Percentiles rank a stretch among this genome's conserved stretches.
phyloP scores from a whole-genome alignment of 2,888 invertebrate species.

The Hipparchia semele region DNA sequence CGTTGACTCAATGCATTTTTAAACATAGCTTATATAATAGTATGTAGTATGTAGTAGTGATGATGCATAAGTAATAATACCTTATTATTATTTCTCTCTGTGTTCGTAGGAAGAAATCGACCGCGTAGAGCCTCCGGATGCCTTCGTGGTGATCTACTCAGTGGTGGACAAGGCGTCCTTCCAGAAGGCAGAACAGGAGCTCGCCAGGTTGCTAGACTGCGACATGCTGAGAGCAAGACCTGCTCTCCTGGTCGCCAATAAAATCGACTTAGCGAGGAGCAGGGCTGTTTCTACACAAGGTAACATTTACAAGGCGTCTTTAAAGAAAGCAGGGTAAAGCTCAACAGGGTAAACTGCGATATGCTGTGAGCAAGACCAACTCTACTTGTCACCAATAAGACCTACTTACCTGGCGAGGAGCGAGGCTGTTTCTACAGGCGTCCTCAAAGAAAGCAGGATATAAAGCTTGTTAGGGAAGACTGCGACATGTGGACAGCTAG shows the following conservation, averaged over 20 bases:
- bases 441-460: slow-evolving; percentile 91
- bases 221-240: slow-evolving; percentile 90
- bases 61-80: no score
- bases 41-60: no score
- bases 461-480: slow-evolving; percentile 90
- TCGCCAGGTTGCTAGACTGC: slow-evolving; percentile 90
- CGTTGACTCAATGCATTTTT: no score
- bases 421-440: slow-evolving; percentile 69
- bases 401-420: no score
- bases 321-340: no score
- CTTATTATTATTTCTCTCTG: not conserved
- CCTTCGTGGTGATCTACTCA: slow-evolving; percentile 94
- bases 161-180: slow-evolving; percentile 96
- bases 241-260: slow-evolving; percentile 95
- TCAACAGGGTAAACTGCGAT: not conserved
- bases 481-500: slow-evolving; percentile 89
- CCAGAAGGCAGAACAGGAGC: no score
- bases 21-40: no score
- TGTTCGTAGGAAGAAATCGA: slow-evolving; percentile 88
- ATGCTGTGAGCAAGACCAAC: no score
- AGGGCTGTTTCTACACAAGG: slow-evolving; percentile 95
- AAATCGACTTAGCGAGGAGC: slow-evolving; percentile 96
- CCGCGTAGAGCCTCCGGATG: slow-evolving; percentile 88
- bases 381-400: no score
- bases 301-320: slow-evolving; percentile 53